These are phyloP conservation scores for Listronotus bonariensis DNA, from an alignment of 1,140 invertebrate genomes.

Conservation along the genomic window DNA sequence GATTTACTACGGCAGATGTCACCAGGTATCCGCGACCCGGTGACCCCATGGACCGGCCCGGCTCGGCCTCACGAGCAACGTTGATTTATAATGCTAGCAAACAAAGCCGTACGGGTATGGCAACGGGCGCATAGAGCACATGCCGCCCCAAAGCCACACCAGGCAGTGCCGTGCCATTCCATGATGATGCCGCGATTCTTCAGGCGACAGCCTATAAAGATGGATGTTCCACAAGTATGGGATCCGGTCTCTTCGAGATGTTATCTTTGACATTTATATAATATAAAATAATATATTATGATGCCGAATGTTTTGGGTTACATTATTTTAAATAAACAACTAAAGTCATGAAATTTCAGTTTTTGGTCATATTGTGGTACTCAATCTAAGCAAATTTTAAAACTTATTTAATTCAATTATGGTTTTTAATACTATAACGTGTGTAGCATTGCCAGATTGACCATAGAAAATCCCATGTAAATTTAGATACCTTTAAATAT, in stretches of 20 bases:
- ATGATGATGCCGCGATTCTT: neutral
- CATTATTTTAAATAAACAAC: too few relatives aligned
- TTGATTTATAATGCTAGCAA: constrained; percentile 49
- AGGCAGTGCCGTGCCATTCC: constrained; percentile 14
- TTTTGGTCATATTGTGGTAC: too few relatives aligned
- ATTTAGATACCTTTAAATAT: too few relatives aligned
- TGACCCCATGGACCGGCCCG: constrained; percentile 47
- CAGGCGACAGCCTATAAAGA: neutral
- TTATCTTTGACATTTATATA: neutral
- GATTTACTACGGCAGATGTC: constrained; percentile 50
- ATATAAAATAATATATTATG: neutral
- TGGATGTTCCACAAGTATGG: neutral
- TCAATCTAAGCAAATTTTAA: too few relatives aligned
- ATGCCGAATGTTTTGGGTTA: neutral
- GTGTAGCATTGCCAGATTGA: too few relatives aligned
- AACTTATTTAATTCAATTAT: too few relatives aligned
- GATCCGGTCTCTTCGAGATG: neutral
- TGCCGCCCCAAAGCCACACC: constrained; percentile 1
- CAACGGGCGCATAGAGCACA: constrained; percentile 30
- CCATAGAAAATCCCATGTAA: too few relatives aligned
- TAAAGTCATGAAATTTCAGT: too few relatives aligned
- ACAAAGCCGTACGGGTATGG: constrained; percentile 44
- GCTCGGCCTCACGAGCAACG: constrained; percentile 41
- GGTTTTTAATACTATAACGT: too few relatives aligned
- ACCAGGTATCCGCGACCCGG: constrained; percentile 50